Evolutionary conservation across 2,888 invertebrate genomes (phyloP).

Genomic region (Scaptomyza caliginosa): DNA sequence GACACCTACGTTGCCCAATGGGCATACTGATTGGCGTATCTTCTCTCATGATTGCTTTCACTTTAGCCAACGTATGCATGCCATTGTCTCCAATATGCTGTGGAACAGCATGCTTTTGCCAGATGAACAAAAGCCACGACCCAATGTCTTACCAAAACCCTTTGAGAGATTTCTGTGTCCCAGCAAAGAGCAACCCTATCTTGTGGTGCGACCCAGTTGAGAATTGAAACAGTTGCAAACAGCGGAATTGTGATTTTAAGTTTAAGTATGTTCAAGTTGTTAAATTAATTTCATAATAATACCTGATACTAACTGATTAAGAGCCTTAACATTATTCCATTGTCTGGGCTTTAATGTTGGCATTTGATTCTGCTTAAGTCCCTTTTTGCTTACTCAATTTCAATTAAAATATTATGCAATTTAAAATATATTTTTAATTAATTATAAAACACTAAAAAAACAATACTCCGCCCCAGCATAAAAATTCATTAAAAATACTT

Average conservation of each 20-base stretch:
- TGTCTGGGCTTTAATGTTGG: constrained; percentile 7
- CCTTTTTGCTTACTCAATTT: constrained; percentile 41
- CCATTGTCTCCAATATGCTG: constrained; percentile 85
- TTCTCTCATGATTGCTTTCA: constrained; percentile 87
- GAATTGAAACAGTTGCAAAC: background rate
- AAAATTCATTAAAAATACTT: constrained; percentile 77
- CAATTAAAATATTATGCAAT: constrained; percentile 72
- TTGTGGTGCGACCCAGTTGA: constrained; percentile 72
- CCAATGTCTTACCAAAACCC: constrained; percentile 22
- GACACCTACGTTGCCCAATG: constrained; percentile 82
- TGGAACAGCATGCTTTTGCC: constrained; percentile 86
- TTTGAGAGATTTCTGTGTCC: constrained; percentile 78
- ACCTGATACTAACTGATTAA: no score
- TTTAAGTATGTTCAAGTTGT: no score
- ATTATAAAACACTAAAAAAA: constrained; percentile 72
- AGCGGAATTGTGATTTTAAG: background rate
- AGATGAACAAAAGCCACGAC: constrained; percentile 80
- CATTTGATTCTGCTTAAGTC: background rate
- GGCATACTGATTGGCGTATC: constrained; percentile 84
- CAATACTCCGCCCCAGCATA: constrained; percentile 56
- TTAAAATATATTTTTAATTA: constrained; percentile 74
- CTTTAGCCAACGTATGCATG: constrained; percentile 86
- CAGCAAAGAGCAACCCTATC: constrained; percentile 75
- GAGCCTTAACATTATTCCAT: constrained; percentile 6
- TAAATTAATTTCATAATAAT: background rate